Conservation (phyloP, 30 jellyfish, hydroid and myxozoan species). For the Morbakka virulenta region DNA sequence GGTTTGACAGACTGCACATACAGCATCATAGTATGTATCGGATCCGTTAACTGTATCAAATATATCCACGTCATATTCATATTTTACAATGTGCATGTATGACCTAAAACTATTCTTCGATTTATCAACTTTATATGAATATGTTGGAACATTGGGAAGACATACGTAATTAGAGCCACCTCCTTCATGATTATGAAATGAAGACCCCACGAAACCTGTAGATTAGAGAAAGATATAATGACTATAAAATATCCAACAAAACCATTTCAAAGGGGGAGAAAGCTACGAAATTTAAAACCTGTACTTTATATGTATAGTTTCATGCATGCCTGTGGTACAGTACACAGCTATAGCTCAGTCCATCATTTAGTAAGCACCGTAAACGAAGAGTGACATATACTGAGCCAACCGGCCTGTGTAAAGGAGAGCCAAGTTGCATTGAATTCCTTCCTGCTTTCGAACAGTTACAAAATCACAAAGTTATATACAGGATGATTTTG, state of each 20-base stretch:
- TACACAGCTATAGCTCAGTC: no score
- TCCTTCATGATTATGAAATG: slow-evolving; percentile 81
- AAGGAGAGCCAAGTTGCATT: no score
- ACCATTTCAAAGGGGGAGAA: neutral
- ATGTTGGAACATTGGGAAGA: slow-evolving; percentile 68
- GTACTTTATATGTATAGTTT: neutral
- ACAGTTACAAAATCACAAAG: no score
- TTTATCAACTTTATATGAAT: slow-evolving; percentile 30
- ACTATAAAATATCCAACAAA: neutral
- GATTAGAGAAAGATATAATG: neutral
- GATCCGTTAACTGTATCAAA: slow-evolving; percentile 37
- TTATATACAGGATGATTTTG: no score
- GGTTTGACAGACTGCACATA: slow-evolving; percentile 81
- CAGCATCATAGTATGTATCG: slow-evolving; percentile 56
- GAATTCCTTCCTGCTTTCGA: no score
- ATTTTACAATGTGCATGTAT: slow-evolving; percentile 68
- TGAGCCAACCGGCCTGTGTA: no score
- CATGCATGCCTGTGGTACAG: no score
- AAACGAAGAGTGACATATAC: no score
- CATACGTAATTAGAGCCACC: slow-evolving; percentile 95
- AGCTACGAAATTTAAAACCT: neutral
- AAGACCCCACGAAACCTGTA: slow-evolving; percentile 80
- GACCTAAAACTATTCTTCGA: slow-evolving; percentile 42
- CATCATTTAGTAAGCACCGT: no score
- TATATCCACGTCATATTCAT: slow-evolving; percentile 49